phyloP scores from a whole-genome alignment of 2,888 invertebrate genomes.

The Hypercompe scribonia region DNA sequence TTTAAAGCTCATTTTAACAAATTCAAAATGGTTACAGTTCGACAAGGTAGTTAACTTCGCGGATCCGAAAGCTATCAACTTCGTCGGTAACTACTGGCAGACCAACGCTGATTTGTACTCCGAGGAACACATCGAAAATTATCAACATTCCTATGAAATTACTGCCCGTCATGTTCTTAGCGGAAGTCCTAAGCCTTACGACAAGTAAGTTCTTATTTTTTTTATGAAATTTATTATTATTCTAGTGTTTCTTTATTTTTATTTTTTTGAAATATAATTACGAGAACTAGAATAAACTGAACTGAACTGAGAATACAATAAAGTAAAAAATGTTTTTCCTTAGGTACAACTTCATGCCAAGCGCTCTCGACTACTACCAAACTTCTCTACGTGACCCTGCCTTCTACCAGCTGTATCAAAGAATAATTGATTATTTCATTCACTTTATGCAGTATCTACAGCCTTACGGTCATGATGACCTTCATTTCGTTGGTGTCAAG shows the following conservation, averaged over 20 bases:
- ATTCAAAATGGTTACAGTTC: slow-evolving; percentile 59
- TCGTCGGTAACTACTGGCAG: slow-evolving; percentile 86
- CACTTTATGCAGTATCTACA: slow-evolving; percentile 87
- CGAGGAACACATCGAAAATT: slow-evolving; percentile 63
- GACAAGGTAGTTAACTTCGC: slow-evolving; percentile 70
- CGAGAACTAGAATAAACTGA: no score
- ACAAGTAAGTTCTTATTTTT: slow-evolving; percentile 61
- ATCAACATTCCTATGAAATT: slow-evolving; percentile 86
- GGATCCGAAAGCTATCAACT: slow-evolving; percentile 81
- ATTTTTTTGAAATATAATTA: background rate
- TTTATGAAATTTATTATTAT: background rate
- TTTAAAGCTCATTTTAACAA: background rate
- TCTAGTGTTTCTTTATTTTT: background rate
- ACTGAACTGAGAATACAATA: no score
- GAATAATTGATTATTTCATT: slow-evolving; percentile 85
- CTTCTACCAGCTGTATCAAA: slow-evolving; percentile 89
- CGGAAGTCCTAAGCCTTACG: slow-evolving; percentile 59
- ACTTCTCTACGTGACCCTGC: slow-evolving; percentile 90
- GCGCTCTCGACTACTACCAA: slow-evolving; percentile 88
- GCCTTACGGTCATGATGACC: slow-evolving; percentile 86
- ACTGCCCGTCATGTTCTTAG: slow-evolving; percentile 81
- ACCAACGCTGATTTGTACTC: slow-evolving; percentile 83
- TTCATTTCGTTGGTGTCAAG: slow-evolving; percentile 87
- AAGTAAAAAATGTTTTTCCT: slow-evolving; percentile 20
- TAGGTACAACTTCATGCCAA: slow-evolving; percentile 82